phyloP scores from a whole-genome alignment of 2,113 vertebrate genomes.

The Macaca fascicularis region T2T-MFA8v1.1 NC_088391.1:91930001-91930500 shows the following conservation, averaged over 20 bases:
- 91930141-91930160: neutral
- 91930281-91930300: neutral
- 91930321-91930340: neutral
- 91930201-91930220: neutral
- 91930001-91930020: neutral
- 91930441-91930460: neutral
- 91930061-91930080: neutral
- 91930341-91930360: conserved; percentile 35
- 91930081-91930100: neutral
- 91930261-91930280: conserved; percentile 33
- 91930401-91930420: neutral
- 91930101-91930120: neutral
- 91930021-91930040: neutral
- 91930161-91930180: neutral
- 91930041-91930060: neutral
- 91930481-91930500: neutral
- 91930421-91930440: neutral
- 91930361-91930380: neutral
- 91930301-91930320: neutral
- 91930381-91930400: conserved; percentile 18
- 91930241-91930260: neutral
- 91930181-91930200: neutral
- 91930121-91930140: neutral
- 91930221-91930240: neutral
- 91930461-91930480: neutral